phyloP scores from a whole-genome alignment of 1,140 invertebrate species.

The Bombus soroeensis region DNA sequence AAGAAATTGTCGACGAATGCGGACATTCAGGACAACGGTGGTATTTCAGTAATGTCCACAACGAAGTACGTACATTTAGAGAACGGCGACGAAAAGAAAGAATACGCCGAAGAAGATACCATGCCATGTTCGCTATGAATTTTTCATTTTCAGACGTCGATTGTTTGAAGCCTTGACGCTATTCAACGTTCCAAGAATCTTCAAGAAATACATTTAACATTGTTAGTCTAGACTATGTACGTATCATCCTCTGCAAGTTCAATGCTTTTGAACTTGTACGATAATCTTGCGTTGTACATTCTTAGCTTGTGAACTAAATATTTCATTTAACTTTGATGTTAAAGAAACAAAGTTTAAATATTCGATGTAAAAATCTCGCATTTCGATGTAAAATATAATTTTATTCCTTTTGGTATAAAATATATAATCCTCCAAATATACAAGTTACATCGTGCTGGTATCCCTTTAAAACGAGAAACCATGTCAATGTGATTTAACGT shows the following conservation, averaged over 20 bases:
- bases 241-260: neutral
- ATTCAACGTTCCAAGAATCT: conserved; percentile 3
- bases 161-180: neutral
- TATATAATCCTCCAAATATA: too few relatives aligned
- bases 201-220: neutral
- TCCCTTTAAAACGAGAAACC: neutral
- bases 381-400: too few relatives aligned
- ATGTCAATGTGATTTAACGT: neutral
- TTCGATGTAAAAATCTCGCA: too few relatives aligned
- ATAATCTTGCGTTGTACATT: too few relatives aligned
- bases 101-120: neutral
- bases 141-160: conserved; percentile 15
- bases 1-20: neutral
- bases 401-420: too few relatives aligned
- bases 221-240: neutral
- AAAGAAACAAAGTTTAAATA: too few relatives aligned
- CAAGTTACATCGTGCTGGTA: neutral
- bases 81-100: conserved; percentile 3
- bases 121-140: conserved; percentile 11
- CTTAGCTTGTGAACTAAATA: too few relatives aligned
- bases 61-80: conserved; percentile 10
- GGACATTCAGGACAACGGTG: neutral
- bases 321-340: too few relatives aligned
- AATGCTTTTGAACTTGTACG: neutral
- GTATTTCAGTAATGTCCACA: conserved; percentile 26